Conservation (phyloP, 2,113 vertebrate species). For the Silurus meridionalis region DNA sequence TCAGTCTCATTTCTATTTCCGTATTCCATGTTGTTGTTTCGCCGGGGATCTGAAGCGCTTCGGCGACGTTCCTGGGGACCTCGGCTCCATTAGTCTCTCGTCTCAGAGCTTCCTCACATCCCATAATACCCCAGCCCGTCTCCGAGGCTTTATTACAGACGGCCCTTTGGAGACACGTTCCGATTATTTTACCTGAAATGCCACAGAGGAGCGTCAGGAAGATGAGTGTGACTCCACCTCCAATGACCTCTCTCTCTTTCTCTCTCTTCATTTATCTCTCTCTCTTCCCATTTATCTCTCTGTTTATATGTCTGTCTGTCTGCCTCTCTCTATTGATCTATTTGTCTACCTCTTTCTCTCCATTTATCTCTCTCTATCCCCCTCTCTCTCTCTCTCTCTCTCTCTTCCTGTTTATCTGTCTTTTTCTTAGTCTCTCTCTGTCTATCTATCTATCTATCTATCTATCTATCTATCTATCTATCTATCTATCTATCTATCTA, state of each 20-base stretch:
- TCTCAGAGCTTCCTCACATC: slow-evolving; percentile 39
- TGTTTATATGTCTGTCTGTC: not conserved
- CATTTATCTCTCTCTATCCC: too few relatives aligned
- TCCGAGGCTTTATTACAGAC: slow-evolving; percentile 46
- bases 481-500: too few relatives aligned
- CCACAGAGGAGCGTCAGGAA: slow-evolving; percentile 39
- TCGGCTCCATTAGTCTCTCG: slow-evolving; percentile 52
- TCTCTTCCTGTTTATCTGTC: too few relatives aligned
- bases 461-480: too few relatives aligned
- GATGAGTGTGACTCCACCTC: slow-evolving; percentile 46
- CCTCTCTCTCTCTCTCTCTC: too few relatives aligned
- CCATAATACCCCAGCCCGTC: slow-evolving; percentile 46
- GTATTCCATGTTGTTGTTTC: slow-evolving; percentile 31
- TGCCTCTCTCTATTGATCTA: not conserved
- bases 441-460: too few relatives aligned
- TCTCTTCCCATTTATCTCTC: not conserved
- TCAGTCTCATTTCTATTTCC: slow-evolving; percentile 47
- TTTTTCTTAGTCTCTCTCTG: too few relatives aligned
- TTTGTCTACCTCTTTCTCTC: too few relatives aligned
- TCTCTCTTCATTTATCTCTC: not conserved
- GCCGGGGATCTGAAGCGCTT: slow-evolving; percentile 20
- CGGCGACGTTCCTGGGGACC: slow-evolving; percentile 36
- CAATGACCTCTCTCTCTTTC: slow-evolving; percentile 17
- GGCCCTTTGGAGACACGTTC: slow-evolving; percentile 46
- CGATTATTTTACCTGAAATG: slow-evolving; percentile 57